Evolutionary conservation across 92 coral and sea anemone genomes (phyloP).

Genomic region (Bergia sp.): DNA sequence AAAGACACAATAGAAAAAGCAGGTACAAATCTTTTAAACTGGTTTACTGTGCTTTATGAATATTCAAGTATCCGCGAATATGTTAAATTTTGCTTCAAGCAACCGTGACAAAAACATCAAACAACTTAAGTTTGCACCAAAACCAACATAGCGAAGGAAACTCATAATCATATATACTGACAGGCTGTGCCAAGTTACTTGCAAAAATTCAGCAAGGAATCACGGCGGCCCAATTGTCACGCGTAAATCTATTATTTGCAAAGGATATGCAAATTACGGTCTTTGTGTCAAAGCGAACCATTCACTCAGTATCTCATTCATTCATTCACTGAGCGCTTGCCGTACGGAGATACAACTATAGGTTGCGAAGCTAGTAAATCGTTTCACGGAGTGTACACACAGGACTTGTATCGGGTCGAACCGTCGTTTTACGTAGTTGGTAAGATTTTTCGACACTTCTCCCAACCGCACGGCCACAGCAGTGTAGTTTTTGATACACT

Average conservation of each 20-base stretch:
- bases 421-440: not conserved
- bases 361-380: not conserved
- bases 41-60: conserved; percentile 35
- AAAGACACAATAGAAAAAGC: conserved; percentile 22
- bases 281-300: conserved; percentile 41
- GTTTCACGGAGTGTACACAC: conserved; percentile 3
- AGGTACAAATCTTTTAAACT: conserved; percentile 17
- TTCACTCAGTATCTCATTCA: conserved; percentile 38
- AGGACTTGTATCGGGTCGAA: not conserved
- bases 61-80: conserved; percentile 24
- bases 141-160: conserved; percentile 12
- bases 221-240: conserved; percentile 31
- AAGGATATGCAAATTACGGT: conserved; percentile 42
- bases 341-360: conserved; percentile 25
- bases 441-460: conserved; percentile 10
- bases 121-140: not conserved
- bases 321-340: conserved; percentile 35
- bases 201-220: not conserved
- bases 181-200: not conserved
- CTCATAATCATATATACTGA: not conserved
- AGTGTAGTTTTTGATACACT: conserved; percentile 24
- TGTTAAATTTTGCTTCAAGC: conserved; percentile 29
- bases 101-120: conserved; percentile 35
- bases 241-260: conserved; percentile 29
- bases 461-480: not conserved